Base-by-base conservation (phyloP, 2,888 invertebrate species). In the Spodoptera picta region DNA sequence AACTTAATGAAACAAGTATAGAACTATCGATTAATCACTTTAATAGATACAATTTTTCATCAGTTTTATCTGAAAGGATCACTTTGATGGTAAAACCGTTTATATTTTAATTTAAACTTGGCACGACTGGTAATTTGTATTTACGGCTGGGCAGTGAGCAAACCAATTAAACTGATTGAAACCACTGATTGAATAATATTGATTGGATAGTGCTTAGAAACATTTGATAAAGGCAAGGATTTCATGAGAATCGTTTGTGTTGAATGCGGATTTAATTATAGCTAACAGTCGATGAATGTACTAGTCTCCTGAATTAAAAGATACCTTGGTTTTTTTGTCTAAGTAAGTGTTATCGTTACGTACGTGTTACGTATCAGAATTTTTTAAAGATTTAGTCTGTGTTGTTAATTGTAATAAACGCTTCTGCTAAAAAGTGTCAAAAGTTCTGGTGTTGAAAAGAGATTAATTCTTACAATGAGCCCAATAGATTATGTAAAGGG, bases 31-130 rank as follows among this genome's bases (percentile, higher is more conserved):
- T 69, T 14, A 47, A 70, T 65, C 58, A 54, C 10, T 9, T 65
- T 58, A 54, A 70, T 65, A 41, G 43, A 43, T 43, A 65, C 57
- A 56, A 66, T 71, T 57, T 64, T 50, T 53, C 56, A 69, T 51
- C 59, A 55, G 36, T 60, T 47, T 2, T 43, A 59, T 64, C 41
- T 10, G 27, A 50, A 59, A 51, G 42, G 57, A 69, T n/a, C n/a
- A n/a, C n/a, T n/a, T n/a, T 64, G 45, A 46, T 51, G 41, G 50
- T 69, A 64, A 69, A 72, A 48, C 57, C 60, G 54, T 43, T 57
- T 68, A 64, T 73, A 69, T 69, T 73, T 72, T 69, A 72, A 72
- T 72, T 73, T 64, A 58, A 73, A 65, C 36, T 69, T 61, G 74
- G 69, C 69, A 73, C 69, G 69, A 73, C 43, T 58, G 60, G 69